Evolutionary conservation across 1,140 invertebrate genomes (phyloP).

Genomic region (Phocides pigmalion): DNA sequence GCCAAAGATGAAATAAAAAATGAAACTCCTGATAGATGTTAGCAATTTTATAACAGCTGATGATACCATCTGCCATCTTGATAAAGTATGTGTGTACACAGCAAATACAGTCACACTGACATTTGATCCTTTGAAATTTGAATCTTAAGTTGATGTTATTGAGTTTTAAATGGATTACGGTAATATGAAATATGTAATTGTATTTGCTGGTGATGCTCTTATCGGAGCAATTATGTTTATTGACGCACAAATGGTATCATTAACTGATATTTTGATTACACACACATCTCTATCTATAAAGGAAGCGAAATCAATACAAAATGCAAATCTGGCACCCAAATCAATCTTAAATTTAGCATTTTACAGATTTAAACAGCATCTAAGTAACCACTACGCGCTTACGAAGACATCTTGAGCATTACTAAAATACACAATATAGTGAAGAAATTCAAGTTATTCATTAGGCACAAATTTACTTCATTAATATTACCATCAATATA

Average conservation of each 20-base stretch:
- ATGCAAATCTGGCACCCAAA: constrained; percentile 75
- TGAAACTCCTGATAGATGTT: constrained; percentile 15
- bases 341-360: constrained; percentile 54
- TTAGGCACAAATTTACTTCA: constrained; percentile 81
- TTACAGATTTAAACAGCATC: constrained; percentile 64
- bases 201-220: constrained; percentile 25
- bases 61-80: constrained; percentile 32
- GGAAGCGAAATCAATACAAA: constrained; percentile 58
- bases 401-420: constrained; percentile 78
- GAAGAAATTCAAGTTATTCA: constrained; percentile 70
- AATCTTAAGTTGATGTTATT: not conserved
- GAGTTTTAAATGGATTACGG: constrained; percentile 10
- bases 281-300: constrained; percentile 22
- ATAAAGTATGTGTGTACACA: constrained; percentile 17
- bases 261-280: constrained; percentile 32
- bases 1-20: constrained; percentile 22
- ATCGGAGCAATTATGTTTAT: constrained; percentile 30
- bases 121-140: constrained; percentile 22
- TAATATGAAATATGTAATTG: constrained; percentile 9
- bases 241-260: constrained; percentile 29
- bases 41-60: constrained; percentile 36
- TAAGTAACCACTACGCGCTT: constrained; percentile 75
- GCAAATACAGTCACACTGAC: constrained; percentile 22
- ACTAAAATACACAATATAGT: constrained; percentile 76
- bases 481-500: constrained; percentile 57